Conservation (phyloP, 2,797 vertebrate species). For the Gobio occitaniae region DNA sequence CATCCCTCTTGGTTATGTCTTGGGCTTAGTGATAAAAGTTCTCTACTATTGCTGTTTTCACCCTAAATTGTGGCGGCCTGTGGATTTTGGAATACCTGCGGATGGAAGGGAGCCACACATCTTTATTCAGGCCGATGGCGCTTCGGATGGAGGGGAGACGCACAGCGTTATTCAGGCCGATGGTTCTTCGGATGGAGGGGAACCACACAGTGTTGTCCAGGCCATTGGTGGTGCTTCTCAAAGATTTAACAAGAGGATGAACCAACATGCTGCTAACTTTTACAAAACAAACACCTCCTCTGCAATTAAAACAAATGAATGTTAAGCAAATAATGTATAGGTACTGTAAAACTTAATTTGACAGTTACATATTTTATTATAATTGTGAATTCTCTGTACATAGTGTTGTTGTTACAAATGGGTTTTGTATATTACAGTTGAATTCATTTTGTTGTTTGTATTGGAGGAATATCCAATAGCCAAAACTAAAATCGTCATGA, state of each 20-base stretch:
- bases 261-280: slow-evolving; percentile 68
- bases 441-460: background rate
- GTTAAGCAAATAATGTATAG: slow-evolving; percentile 21
- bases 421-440: background rate
- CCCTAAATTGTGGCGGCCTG: slow-evolving; percentile 75
- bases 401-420: background rate
- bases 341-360: background rate
- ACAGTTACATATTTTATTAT: background rate
- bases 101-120: slow-evolving; percentile 63
- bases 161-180: slow-evolving; percentile 58
- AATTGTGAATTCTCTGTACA: background rate
- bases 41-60: slow-evolving; percentile 90
- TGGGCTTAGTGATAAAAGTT: slow-evolving; percentile 82
- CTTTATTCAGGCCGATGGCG: slow-evolving; percentile 56
- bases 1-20: slow-evolving; percentile 74
- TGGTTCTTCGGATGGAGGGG: slow-evolving; percentile 52
- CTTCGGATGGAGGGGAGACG: slow-evolving; percentile 58
- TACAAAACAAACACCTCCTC: slow-evolving; percentile 55
- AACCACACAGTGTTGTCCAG: slow-evolving; percentile 53
- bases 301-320: background rate
- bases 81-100: slow-evolving; percentile 20
- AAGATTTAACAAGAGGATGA: slow-evolving; percentile 77
- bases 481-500: background rate
- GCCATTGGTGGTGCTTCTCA: slow-evolving; percentile 49
- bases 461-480: background rate